Base-by-base conservation (phyloP, 2,888 invertebrate species). In the Disparrhopalites patrizii region DNA sequence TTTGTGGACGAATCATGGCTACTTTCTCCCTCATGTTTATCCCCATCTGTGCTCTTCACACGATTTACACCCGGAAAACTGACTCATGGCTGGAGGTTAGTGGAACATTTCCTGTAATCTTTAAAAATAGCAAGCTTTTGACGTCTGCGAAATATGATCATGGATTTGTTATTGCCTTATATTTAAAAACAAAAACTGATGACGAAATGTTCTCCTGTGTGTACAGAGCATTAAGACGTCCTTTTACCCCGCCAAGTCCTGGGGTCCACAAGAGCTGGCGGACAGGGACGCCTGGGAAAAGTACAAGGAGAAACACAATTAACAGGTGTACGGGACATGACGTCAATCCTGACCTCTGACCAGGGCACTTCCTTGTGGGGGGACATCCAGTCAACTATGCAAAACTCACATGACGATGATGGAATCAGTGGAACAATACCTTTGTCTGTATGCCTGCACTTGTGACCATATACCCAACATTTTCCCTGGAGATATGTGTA, bases 21-120 rank as follows among this genome's bases (percentile, higher is more conserved):
- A 69, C 75, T 0, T 70, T 84, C 57, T 83, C 83, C 13, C 77
- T 83, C 1, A 43, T 66, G 3, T 23, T 68, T 10, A 79, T 85
- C 20, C 78, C 83, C 0, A 73, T 82, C 2, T 85, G 84, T 82
- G 80, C 79, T 3, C 27, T 78, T 2, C 2, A 78, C 65, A 69
- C 80, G 1, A 65, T 79, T 7, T n/a, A 70, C 70, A 51, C 79
- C 76, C 57, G 77, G 73, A 67, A 75, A 61, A 62, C 69, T 0
- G 31, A 58, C 1, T 65, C 70, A 5, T 69, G 69, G 56, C 40
- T 50, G 55, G 70, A 61, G 63, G 74, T 70, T 67, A 60, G 68
- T 54, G 20, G 10, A 54, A 18, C 30, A 56, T 56, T 56, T 18
- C 18, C 33, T 18, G 18, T 5, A 4, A 18, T 43, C 20, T 28